Conservation (phyloP, 2,113 vertebrate genomes). For the Eurystomus gularis region DNA sequence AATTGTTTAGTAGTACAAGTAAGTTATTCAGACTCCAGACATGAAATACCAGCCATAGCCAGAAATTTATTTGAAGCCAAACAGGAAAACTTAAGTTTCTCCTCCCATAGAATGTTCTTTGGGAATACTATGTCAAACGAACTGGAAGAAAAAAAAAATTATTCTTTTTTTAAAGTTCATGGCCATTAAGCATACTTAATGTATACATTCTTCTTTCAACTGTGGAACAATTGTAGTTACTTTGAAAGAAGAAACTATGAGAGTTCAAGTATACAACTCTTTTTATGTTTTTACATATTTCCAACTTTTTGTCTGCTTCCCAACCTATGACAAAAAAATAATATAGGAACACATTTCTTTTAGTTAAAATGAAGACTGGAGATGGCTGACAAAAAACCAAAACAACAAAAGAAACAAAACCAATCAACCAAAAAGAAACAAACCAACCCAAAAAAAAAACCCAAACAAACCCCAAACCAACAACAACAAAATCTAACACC, state of each 20-base stretch:
- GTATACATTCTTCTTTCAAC: background rate
- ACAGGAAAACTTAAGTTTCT: background rate
- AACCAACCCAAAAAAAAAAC: too few relatives aligned
- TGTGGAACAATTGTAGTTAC: background rate
- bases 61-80: background rate
- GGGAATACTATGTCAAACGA: background rate
- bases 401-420: background rate
- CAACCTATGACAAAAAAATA: background rate
- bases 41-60: background rate
- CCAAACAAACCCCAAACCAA: too few relatives aligned
- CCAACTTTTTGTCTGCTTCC: background rate
- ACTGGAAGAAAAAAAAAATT: background rate
- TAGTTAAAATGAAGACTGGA: background rate
- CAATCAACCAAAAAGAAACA: background rate
- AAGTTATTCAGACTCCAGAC: background rate
- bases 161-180: background rate
- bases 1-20: slow-evolving; percentile 7
- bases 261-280: background rate
- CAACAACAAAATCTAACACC: background rate
- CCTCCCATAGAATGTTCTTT: background rate
- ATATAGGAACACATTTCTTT: background rate
- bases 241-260: background rate
- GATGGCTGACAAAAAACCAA: background rate
- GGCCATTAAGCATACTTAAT: background rate
- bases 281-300: background rate